These are phyloP conservation scores for Ptychadena robeensis DNA, from an alignment of 2,797 vertebrate genomes.

Conservation along the genomic window DNA sequence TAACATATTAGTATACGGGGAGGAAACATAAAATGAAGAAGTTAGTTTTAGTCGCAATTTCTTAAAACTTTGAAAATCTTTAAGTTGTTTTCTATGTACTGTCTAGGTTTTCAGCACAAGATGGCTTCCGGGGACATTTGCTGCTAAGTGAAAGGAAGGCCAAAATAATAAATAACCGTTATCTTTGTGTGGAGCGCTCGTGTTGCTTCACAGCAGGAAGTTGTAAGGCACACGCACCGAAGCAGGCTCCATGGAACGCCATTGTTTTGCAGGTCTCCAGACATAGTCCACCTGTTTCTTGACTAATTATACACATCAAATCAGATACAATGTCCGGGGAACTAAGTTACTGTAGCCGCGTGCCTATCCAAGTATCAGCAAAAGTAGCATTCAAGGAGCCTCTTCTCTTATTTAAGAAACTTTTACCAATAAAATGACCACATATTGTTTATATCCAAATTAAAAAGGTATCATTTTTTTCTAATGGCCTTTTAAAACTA, in stretches of 20 bases:
- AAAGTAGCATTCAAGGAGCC: no score
- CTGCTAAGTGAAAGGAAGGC: background rate
- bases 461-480: no score
- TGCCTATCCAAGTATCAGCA: background rate
- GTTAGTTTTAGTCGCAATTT: background rate
- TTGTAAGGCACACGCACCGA: constrained; percentile 13
- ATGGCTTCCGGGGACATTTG: background rate
- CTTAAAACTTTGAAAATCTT: background rate
- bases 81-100: background rate
- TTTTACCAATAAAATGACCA: background rate
- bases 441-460: no score
- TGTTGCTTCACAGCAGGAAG: constrained; percentile 52
- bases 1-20: constrained; percentile 70
- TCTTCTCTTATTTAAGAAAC: no score
- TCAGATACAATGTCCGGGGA: background rate
- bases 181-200: background rate
- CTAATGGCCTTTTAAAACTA: no score
- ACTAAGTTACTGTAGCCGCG: background rate
- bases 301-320: background rate
- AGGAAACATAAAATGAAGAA: constrained; percentile 54
- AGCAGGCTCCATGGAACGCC: constrained; percentile 8
- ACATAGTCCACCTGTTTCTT: background rate
- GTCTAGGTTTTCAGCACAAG: background rate
- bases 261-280: constrained; percentile 16
- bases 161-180: constrained; percentile 24